Conservation (phyloP, 2,888 invertebrate species). For the Thera obeliscata region DNA sequence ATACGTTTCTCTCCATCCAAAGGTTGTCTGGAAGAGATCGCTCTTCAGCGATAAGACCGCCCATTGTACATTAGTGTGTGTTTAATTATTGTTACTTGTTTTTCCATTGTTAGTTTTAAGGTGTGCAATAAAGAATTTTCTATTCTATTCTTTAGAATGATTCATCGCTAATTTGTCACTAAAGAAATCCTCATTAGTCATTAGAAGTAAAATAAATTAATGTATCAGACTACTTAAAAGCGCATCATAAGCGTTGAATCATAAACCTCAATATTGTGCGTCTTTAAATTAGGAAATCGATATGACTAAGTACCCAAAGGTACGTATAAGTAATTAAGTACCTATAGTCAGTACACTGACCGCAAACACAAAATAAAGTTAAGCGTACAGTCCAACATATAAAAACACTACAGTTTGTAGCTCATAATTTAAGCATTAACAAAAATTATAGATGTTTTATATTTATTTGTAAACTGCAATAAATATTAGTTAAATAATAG, state of each 20-base stretch:
- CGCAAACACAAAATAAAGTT: constrained; percentile 3
- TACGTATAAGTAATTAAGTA: not conserved
- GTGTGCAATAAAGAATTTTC: too few species aligned
- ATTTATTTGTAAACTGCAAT: too few species aligned
- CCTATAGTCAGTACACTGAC: constrained; percentile 4
- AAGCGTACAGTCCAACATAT: not conserved
- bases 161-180: constrained; percentile 6
- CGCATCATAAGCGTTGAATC: constrained; percentile 5
- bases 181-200: not conserved
- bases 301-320: constrained; percentile 1
- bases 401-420: not conserved
- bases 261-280: constrained; percentile 13
- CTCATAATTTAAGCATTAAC: too few species aligned
- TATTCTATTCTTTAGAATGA: not conserved
- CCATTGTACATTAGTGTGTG: too few species aligned
- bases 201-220: not conserved
- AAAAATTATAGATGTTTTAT: too few species aligned
- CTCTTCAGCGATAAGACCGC: too few species aligned
- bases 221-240: constrained; percentile 4
- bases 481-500: too few species aligned
- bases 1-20: too few species aligned
- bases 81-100: too few species aligned
- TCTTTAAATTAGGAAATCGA: constrained; percentile 2
- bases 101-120: too few species aligned
- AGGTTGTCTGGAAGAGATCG: too few species aligned